These are phyloP conservation scores for Phainopepla nitens DNA, from an alignment of 2,113 vertebrate genomes.

Conservation along the genomic window DNA sequence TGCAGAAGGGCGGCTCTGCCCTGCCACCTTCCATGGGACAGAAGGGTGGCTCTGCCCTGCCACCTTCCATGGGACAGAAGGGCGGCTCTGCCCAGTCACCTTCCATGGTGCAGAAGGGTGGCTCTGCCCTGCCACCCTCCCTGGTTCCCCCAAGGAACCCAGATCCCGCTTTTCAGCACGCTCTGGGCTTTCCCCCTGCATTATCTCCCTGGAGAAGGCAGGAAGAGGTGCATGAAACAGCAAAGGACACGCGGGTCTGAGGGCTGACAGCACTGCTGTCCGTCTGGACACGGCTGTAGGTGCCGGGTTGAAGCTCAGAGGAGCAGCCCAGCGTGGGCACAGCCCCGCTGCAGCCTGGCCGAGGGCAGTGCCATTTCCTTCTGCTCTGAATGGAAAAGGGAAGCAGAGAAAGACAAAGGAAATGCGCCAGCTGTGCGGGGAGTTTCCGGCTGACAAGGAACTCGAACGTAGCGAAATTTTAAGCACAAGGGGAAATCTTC, in stretches of 20 bases:
- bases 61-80: constrained; percentile 28
- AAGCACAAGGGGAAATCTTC: not conserved
- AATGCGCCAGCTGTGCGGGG: not conserved
- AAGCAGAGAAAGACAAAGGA: constrained; percentile 2
- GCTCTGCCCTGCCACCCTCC: not conserved
- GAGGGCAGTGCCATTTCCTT: not conserved
- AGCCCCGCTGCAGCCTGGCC: not conserved
- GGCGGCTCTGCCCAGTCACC: not conserved
- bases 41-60: too few relatives aligned
- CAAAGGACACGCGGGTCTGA: not conserved
- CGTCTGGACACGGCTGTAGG: not conserved
- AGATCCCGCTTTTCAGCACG: too few relatives aligned
- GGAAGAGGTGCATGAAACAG: not conserved
- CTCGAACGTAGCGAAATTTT: not conserved
- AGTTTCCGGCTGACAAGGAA: not conserved
- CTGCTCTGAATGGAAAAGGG: not conserved
- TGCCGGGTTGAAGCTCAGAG: not conserved
- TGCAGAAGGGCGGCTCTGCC: not conserved
- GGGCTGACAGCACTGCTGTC: not conserved
- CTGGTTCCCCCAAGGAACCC: not conserved
- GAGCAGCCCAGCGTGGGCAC: fast-evolving
- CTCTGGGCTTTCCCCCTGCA: not conserved
- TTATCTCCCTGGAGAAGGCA: not conserved
- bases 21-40: not conserved
- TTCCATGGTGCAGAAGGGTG: not conserved